These are phyloP conservation scores for Drosophila hydei DNA, from an alignment of 1,140 invertebrate genomes.

Conservation along the genomic window DNA sequence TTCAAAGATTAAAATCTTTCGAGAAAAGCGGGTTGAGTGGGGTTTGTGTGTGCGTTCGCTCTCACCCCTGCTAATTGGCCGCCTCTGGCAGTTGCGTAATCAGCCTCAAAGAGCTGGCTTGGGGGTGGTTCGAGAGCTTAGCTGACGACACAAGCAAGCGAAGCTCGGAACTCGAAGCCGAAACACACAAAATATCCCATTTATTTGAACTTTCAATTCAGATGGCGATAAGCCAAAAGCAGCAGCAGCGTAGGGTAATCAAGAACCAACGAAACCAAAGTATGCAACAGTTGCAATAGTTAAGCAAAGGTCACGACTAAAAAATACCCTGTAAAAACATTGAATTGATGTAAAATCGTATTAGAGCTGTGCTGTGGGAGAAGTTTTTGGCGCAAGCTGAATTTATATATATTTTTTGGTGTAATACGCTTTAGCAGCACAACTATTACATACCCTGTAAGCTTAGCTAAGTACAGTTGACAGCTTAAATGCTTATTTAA, in stretches of 20 bases:
- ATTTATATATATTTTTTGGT: no score
- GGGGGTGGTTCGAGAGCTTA: constrained; percentile 17
- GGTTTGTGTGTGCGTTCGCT: background rate
- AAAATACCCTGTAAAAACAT: background rate
- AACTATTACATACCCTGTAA: constrained; percentile 11
- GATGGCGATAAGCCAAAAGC: constrained; percentile 48
- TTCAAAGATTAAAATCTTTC: constrained; percentile 41
- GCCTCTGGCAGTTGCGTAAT: constrained; percentile 38
- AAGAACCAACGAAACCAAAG: background rate
- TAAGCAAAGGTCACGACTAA: background rate
- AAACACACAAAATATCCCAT: constrained; percentile 39
- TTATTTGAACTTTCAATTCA: constrained; percentile 56
- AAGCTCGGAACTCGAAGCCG: constrained; percentile 4
- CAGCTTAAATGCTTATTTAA: background rate
- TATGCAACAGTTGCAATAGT: background rate
- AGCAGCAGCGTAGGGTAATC: constrained; percentile 26
- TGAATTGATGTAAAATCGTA: background rate
- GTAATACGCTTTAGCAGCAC: background rate
- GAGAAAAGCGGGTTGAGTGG: background rate
- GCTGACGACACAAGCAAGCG: constrained; percentile 16
- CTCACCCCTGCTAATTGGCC: constrained; percentile 39
- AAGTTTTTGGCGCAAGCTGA: no score
- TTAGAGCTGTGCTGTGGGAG: background rate
- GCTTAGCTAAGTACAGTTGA: background rate
- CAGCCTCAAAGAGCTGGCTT: background rate